Evolutionary conservation across 2,113 vertebrate species (phyloP), one percentile per base, ranked within the genome.

Genomic region (Elgaria multicarinata): DNA sequence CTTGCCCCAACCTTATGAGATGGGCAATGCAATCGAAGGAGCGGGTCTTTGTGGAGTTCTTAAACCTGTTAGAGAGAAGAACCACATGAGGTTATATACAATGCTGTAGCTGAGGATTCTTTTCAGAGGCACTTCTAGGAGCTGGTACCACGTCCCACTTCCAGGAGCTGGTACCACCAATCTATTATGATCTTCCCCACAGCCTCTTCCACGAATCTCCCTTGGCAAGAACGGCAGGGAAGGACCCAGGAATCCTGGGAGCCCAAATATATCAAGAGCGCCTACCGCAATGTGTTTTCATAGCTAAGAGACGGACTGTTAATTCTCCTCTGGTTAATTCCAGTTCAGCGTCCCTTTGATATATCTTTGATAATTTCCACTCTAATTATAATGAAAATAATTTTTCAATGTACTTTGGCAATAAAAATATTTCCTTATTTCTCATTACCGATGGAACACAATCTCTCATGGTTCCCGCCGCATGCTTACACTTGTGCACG

Each of bases 381-480:
- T 94, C 95, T 96, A 96, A 97, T 97, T 97, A 96, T 96, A 97
- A 97, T 96, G 95, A 97, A 97, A 97, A 97, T 89, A 46, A 96
- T 97, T 96, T 97, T 94, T 97, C 97, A 97, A 92, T 88, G 93
- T 94, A 94, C 95, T 96, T 97, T 93, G 94, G 91, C 91, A 96
- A 96, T 96, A 96, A 97, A 97, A 97, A 95, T 95, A 94, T 95
- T 96, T 96, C 95, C 94, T 95, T 95, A 91, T 94, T 96, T 96
- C 95, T 97, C 96, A 95, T 97, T 96, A 94, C 93, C 94, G 89
- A 95, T 44, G 84, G 96, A 96, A 95, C 94, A 95, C 1, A 79
- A 91, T 92, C 92, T 92, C 3, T 42, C 94, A 80, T 92, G 93
- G 94, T 95, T 93, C 89, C 94, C 78, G 93, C 62, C 94, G 95